Percentiles rank a stretch among this genome's conserved stretches.
Evolutionary conservation across 2,888 invertebrate genomes (phyloP).

Genomic region (Muschampia plurimacula): DNA sequence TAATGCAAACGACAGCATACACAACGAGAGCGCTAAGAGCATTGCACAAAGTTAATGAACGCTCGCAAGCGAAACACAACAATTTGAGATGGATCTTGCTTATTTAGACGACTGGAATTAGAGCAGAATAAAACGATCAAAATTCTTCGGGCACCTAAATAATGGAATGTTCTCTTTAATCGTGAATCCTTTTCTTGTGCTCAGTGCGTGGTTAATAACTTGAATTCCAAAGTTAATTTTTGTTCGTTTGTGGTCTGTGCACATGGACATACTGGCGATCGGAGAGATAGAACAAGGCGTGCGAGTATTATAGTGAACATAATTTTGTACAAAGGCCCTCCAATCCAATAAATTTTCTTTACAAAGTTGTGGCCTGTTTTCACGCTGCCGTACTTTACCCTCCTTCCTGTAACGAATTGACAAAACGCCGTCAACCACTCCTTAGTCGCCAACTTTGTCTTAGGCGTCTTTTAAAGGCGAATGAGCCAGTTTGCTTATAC

Average conservation of each 20-base stretch:
- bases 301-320: not conserved
- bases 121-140: constrained; percentile 51
- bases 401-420: not conserved
- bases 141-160: constrained; percentile 34
- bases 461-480: not conserved
- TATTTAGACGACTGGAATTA: constrained; percentile 58
- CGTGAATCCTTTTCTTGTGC: constrained; percentile 25
- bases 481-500: not conserved
- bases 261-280: constrained; percentile 29
- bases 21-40: constrained; percentile 63
- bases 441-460: too few species aligned
- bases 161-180: constrained; percentile 29
- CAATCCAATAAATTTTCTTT: not conserved
- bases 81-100: constrained; percentile 48
- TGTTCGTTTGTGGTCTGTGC: constrained; percentile 44
- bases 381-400: not conserved
- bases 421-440: not conserved
- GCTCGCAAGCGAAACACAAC: constrained; percentile 43
- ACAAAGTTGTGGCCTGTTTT: not conserved
- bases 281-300: constrained; percentile 31
- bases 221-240: constrained; percentile 38
- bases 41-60: constrained; percentile 74
- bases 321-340: too few species aligned
- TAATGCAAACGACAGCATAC: constrained; percentile 76
- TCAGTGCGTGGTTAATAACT: constrained; percentile 39